Percentiles rank a stretch among this genome's conserved stretches.
phyloP scores from a whole-genome alignment of 2,888 invertebrate genomes.

The Auanema freiburgensis region DNA sequence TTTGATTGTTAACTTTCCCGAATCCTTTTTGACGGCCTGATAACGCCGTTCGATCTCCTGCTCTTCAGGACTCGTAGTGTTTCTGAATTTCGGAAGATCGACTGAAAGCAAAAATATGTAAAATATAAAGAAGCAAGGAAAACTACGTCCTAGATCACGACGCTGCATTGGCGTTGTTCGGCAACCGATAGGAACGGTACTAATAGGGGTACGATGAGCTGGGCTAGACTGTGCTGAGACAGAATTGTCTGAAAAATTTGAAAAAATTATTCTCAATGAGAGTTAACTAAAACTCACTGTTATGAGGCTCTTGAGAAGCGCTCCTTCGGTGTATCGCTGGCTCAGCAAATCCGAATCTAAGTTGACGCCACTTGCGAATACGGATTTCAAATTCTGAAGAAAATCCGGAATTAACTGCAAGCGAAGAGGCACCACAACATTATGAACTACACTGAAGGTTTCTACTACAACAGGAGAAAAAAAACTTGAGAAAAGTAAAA shows the following conservation, averaged over 20 bases:
- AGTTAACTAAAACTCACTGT: conserved; percentile 13
- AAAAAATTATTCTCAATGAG: neutral
- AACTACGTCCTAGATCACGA: conserved; percentile 8
- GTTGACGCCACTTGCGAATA: conserved; percentile 21
- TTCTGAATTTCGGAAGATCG: neutral
- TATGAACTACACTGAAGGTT: neutral
- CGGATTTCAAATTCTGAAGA: conserved; percentile 18
- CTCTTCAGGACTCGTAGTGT: neutral
- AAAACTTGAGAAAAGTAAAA: neutral
- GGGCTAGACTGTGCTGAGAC: neutral
- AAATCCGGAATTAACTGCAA: no score
- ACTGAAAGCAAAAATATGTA: no score
- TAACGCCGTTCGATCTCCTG: neutral
- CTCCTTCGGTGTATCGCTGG: conserved; percentile 12
- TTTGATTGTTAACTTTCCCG: conserved; percentile 1
- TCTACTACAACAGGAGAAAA: neutral
- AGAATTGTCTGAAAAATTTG: neutral
- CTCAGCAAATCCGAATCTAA: conserved; percentile 18
- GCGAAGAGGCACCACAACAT: no score
- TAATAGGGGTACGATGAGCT: conserved; percentile 4
- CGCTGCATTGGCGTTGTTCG: conserved; percentile 20
- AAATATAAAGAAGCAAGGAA: neutral
- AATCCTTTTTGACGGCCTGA: neutral
- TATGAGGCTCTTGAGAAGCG: conserved; percentile 19
- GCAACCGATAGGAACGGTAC: conserved; percentile 15